These are phyloP conservation scores for Apamea monoglypha DNA, from an alignment of 2,888 invertebrate species.

Conservation along the genomic window DNA sequence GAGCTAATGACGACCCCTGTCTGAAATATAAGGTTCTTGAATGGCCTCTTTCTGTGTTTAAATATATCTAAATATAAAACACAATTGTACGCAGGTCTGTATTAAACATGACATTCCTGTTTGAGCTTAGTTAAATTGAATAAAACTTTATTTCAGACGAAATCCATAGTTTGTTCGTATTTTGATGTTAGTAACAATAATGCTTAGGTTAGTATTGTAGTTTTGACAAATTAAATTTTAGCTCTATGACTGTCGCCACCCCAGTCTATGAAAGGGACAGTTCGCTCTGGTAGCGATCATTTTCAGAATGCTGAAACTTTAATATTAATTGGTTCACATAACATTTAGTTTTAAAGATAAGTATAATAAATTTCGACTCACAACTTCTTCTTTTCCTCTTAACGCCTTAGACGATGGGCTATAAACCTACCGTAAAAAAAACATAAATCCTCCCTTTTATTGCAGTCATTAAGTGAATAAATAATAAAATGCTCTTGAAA, in stretches of 20 bases:
- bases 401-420: not conserved
- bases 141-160: no score
- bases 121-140: not conserved
- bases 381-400: not conserved
- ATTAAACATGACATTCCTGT: not conserved
- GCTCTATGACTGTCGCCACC: no score
- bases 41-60: not conserved
- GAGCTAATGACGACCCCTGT: not conserved
- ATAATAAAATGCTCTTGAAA: constrained; percentile 58
- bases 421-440: constrained; percentile 37
- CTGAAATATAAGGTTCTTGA: not conserved
- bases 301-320: no score
- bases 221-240: no score
- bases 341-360: not conserved
- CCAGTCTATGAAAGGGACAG: no score
- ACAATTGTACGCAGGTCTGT: not conserved
- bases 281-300: no score
- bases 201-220: no score
- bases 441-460: constrained; percentile 39
- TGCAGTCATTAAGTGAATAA: constrained; percentile 59
- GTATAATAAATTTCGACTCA: no score
- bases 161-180: no score
- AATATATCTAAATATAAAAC: not conserved
- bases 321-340: not conserved
- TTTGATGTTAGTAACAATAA: no score